Percentiles rank a stretch among this genome's conserved stretches.
Evolutionary conservation across 2,113 vertebrate species (phyloP).

Genomic region (Salvelinus alpinus): DNA sequence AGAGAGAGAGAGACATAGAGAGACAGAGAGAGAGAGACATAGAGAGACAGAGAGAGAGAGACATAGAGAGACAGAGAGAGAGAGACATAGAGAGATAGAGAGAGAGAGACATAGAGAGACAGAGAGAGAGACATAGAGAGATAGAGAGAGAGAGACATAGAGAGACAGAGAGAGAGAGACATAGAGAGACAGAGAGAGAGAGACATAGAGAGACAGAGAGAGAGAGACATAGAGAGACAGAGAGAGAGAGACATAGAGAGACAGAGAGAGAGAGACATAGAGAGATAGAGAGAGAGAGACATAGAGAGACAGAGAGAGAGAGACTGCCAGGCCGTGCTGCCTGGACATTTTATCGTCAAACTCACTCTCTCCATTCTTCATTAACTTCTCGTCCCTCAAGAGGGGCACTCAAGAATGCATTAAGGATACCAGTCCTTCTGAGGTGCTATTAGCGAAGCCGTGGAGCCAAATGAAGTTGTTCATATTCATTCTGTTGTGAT

Average conservation of each 20-base stretch:
- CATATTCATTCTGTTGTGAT: too few relatives aligned
- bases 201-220: not conserved
- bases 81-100: not conserved
- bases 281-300: not conserved
- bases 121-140: too few relatives aligned
- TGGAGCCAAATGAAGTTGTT: too few relatives aligned
- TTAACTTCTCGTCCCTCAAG: too few relatives aligned
- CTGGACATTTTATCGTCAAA: slow-evolving; percentile 32
- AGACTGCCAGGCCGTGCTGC: slow-evolving; percentile 13
- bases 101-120: not conserved
- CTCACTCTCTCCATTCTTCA: not conserved
- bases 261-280: not conserved
- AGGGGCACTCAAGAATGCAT: too few relatives aligned
- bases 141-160: not conserved
- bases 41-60: not conserved
- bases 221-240: not conserved
- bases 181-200: not conserved
- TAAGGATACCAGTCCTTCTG: too few relatives aligned
- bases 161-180: not conserved
- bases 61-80: not conserved
- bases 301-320: slow-evolving; percentile 16
- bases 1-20: not conserved
- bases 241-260: not conserved
- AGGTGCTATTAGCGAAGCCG: too few relatives aligned
- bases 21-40: not conserved